Evolutionary conservation across 2,113 vertebrate genomes (phyloP).

Genomic region (Anolis sagrei): DNA sequence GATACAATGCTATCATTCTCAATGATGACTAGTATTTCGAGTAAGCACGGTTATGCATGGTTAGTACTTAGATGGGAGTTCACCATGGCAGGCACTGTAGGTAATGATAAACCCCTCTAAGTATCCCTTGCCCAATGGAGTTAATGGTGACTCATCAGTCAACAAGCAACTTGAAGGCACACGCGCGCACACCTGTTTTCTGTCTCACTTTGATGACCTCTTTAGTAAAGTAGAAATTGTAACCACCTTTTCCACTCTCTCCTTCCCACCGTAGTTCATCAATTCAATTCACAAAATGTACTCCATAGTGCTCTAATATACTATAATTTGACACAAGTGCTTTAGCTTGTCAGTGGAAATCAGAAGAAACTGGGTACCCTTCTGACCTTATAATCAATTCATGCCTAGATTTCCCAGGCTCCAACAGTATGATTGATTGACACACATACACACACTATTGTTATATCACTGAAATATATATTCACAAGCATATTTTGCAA

Average conservation of each 20-base stretch:
- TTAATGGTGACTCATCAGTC: no score
- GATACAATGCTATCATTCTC: background rate
- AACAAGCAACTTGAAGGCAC: no score
- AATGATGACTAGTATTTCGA: background rate
- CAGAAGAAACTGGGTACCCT: background rate
- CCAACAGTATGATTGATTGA: background rate
- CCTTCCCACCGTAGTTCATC: background rate
- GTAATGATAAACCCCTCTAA: no score
- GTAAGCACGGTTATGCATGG: background rate
- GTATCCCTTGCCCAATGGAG: no score
- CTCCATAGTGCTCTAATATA: background rate
- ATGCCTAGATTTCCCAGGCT: background rate
- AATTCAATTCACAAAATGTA: background rate
- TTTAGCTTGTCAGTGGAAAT: background rate
- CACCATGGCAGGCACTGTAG: no score
- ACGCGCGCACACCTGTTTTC: no score
- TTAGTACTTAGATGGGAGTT: no score
- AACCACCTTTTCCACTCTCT: background rate
- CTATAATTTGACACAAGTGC: background rate
- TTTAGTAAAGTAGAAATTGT: background rate
- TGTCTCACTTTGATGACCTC: no score
- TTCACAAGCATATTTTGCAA: background rate
- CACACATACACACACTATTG: no score
- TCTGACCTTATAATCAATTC: background rate
- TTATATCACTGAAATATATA: background rate